phyloP scores from a whole-genome alignment of 2,113 vertebrate genomes.

The Pelobates fuscus region DNA sequence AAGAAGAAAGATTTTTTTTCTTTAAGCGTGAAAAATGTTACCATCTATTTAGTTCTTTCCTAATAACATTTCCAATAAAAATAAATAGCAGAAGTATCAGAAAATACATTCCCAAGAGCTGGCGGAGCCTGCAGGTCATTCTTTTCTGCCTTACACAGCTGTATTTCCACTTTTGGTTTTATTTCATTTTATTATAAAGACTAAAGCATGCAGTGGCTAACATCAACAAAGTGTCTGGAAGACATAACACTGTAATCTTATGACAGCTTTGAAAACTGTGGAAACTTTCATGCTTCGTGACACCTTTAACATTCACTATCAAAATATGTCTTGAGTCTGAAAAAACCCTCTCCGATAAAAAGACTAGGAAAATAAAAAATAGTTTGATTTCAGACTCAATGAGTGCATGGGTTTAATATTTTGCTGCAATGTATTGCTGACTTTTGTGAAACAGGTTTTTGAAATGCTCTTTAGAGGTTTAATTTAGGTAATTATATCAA shows the following conservation, averaged over 20 bases:
- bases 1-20: not conserved
- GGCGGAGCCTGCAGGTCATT: not conserved
- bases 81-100: not conserved
- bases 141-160: not conserved
- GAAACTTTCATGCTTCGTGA: conserved; percentile 20
- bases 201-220: conserved; percentile 14
- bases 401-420: too few relatives aligned
- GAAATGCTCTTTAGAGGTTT: too few relatives aligned
- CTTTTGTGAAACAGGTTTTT: too few relatives aligned
- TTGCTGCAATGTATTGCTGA: too few relatives aligned
- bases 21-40: not conserved
- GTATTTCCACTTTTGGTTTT: not conserved
- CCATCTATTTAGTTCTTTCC: too few relatives aligned
- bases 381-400: too few relatives aligned
- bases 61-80: too few relatives aligned
- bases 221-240: conserved; percentile 32
- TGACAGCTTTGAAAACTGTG: conserved; percentile 2
- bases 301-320: conserved; percentile 40
- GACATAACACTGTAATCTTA: conserved; percentile 9
- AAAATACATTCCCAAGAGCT: not conserved
- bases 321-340: too few relatives aligned
- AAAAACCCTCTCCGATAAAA: too few relatives aligned
- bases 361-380: too few relatives aligned
- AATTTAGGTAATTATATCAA: too few relatives aligned
- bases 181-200: conserved; percentile 6